Evolutionary conservation across 92 coral and sea anemone genomes (phyloP).

Genomic region (Micromussa lordhowensis): DNA sequence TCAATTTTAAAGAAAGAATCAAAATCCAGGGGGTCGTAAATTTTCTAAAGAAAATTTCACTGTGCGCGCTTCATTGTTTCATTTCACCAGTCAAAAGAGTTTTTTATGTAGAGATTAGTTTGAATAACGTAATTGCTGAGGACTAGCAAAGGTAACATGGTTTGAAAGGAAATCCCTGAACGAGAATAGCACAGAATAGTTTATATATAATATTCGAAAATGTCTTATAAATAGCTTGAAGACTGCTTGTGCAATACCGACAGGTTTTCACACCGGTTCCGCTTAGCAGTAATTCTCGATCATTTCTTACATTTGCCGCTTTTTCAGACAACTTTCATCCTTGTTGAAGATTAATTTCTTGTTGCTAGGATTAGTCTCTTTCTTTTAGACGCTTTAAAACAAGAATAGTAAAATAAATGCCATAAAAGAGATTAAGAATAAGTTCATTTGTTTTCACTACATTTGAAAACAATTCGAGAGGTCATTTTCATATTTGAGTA

Average conservation of each 20-base stretch:
- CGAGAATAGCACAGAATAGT: not conserved
- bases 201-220: not conserved
- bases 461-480: conserved; percentile 3
- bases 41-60: not conserved
- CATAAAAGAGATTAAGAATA: not conserved
- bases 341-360: conserved; percentile 28
- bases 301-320: not conserved
- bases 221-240: not conserved
- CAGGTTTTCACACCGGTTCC: not conserved
- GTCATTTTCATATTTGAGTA: conserved; percentile 20
- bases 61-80: not conserved
- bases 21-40: not conserved
- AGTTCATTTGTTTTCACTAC: conserved; percentile 11
- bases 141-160: conserved; percentile 3
- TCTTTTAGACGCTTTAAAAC: conserved; percentile 12
- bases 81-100: not conserved
- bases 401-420: conserved; percentile 1
- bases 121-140: conserved; percentile 8
- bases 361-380: conserved; percentile 32
- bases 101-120: conserved; percentile 8
- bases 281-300: not conserved
- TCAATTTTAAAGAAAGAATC: not conserved
- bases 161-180: not conserved
- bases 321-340: not conserved
- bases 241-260: conserved; percentile 12